A percentile compares a stretch with the other conserved stretches of the same genome.
phyloP scores from a whole-genome alignment of 1,140 invertebrate genomes.

The Drosophila pseudoananassae region DNA sequence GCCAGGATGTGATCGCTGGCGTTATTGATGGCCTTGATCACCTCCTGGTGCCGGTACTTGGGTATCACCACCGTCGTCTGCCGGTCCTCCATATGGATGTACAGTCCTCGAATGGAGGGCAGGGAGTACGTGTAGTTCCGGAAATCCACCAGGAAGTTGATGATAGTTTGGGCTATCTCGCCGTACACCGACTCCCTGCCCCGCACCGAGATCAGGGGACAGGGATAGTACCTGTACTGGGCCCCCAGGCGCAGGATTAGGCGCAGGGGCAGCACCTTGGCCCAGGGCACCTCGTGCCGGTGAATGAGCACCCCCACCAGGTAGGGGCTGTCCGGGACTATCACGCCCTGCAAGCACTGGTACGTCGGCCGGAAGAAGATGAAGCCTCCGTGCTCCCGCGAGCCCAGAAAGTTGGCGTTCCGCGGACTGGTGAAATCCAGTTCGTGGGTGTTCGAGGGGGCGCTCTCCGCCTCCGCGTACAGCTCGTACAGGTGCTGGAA shows the following conservation, averaged over 20 bases:
- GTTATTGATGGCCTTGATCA: conserved; percentile 91
- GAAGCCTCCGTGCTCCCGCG: conserved; percentile 93
- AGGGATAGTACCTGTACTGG: conserved; percentile 95
- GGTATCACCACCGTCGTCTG: conserved; percentile 92
- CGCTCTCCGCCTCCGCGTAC: conserved; percentile 91
- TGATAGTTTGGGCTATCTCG: conserved; percentile 96
- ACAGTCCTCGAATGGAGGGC: conserved; percentile 90
- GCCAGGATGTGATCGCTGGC: conserved; percentile 94
- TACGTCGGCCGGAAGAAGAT: conserved; percentile 92
- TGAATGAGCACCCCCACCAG: conserved; percentile 93
- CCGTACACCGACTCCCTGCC: conserved; percentile 92
- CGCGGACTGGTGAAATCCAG: conserved; percentile 89
- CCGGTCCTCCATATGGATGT: conserved; percentile 94
- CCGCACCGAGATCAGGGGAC: conserved; percentile 92
- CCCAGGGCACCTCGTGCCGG: conserved; percentile 95
- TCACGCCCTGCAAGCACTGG: conserved; percentile 92
- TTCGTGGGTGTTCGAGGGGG: conserved; percentile 88
- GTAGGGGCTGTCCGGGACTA: conserved; percentile 91
- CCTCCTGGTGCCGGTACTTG: conserved; percentile 92
- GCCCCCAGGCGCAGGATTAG: conserved; percentile 91
- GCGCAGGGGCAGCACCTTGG: conserved; percentile 88
- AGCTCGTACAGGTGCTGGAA: conserved; percentile 91
- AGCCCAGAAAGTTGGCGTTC: conserved; percentile 88
- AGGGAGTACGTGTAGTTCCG: conserved; percentile 94
- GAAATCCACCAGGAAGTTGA: conserved; percentile 95